A percentile compares a stretch with the other conserved stretches of the same genome.
phyloP scores from a whole-genome alignment of 1,140 invertebrate species.

The Rhagoletis pomonella region DNA sequence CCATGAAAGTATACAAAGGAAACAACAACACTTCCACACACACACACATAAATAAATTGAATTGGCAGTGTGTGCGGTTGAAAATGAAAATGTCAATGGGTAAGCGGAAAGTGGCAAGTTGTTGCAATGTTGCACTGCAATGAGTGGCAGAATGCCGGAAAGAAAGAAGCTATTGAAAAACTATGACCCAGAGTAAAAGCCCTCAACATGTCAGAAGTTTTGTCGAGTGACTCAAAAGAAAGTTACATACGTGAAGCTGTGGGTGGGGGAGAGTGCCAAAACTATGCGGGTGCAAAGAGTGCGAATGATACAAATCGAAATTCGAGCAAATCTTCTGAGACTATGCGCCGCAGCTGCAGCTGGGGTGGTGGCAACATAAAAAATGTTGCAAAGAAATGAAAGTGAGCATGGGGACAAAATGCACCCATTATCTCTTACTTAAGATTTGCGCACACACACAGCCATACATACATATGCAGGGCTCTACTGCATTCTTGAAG shows the following conservation, averaged over 20 bases:
- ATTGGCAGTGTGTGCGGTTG: not conserved
- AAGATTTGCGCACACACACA: not conserved
- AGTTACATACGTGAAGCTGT: not conserved
- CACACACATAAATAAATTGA: not conserved
- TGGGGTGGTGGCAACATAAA: not conserved
- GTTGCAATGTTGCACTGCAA: slow-evolving; percentile 21
- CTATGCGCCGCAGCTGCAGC: not conserved
- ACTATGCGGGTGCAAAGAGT: not conserved
- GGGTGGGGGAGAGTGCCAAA: not conserved
- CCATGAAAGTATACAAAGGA: not conserved
- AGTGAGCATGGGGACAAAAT: not conserved
- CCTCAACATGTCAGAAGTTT: slow-evolving; percentile 42
- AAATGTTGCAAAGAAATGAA: not conserved
- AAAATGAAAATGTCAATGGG: not conserved
- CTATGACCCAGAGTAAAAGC: slow-evolving; percentile 28
- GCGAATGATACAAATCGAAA: not conserved
- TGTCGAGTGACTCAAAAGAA: slow-evolving; percentile 39
- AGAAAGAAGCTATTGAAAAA: slow-evolving; percentile 19
- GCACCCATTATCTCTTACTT: not conserved
- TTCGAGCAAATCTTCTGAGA: not conserved
- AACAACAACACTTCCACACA: not conserved
- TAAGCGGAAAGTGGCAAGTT: slow-evolving; percentile 33
- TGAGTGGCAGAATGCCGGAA: not conserved
- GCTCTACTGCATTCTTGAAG: slow-evolving; percentile 1
- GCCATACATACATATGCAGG: not conserved